Percentiles rank a stretch among this genome's conserved stretches.
These are phyloP conservation scores for Nymphalis io DNA, from an alignment of 1,140 invertebrate species.

Conservation along the genomic window DNA sequence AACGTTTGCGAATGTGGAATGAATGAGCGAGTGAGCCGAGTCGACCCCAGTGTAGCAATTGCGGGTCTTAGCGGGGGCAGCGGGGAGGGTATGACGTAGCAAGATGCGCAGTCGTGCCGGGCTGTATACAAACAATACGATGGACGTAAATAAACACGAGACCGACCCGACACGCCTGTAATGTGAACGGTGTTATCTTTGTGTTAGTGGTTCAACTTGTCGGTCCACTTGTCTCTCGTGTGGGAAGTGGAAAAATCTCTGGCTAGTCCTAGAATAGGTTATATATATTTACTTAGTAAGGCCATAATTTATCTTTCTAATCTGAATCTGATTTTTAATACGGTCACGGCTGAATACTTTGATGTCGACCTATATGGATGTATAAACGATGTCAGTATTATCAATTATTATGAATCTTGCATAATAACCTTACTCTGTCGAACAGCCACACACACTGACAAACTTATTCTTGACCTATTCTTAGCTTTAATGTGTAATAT, in stretches of 20 bases:
- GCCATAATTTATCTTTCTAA: slow-evolving; percentile 29
- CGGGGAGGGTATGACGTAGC: slow-evolving; percentile 68
- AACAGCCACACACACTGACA: neutral
- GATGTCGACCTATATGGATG: slow-evolving; percentile 30
- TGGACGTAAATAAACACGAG: slow-evolving; percentile 80
- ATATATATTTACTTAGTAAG: slow-evolving; percentile 32
- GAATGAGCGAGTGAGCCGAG: slow-evolving; percentile 75
- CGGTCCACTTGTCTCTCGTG: slow-evolving; percentile 46
- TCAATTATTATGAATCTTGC: slow-evolving; percentile 21
- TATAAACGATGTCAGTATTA: slow-evolving; percentile 28
- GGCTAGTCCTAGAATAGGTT: slow-evolving; percentile 32
- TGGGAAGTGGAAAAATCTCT: slow-evolving; percentile 43
- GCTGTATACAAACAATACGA: slow-evolving; percentile 80
- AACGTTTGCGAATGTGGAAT: slow-evolving; percentile 76
- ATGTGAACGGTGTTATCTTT: slow-evolving; percentile 71
- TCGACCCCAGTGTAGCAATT: slow-evolving; percentile 70
- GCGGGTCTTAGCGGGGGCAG: slow-evolving; percentile 62
- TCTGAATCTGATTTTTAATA: slow-evolving; percentile 30
- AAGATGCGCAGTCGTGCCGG: slow-evolving; percentile 78
- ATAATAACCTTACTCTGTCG: slow-evolving; percentile 3
- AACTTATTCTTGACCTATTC: neutral
- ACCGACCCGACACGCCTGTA: slow-evolving; percentile 60
- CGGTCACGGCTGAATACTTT: slow-evolving; percentile 39
- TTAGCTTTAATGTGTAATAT: neutral
- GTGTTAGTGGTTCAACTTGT: slow-evolving; percentile 63